Evolutionary conservation across 1,140 invertebrate species (phyloP).

Genomic region (Melitaea cinxia): DNA sequence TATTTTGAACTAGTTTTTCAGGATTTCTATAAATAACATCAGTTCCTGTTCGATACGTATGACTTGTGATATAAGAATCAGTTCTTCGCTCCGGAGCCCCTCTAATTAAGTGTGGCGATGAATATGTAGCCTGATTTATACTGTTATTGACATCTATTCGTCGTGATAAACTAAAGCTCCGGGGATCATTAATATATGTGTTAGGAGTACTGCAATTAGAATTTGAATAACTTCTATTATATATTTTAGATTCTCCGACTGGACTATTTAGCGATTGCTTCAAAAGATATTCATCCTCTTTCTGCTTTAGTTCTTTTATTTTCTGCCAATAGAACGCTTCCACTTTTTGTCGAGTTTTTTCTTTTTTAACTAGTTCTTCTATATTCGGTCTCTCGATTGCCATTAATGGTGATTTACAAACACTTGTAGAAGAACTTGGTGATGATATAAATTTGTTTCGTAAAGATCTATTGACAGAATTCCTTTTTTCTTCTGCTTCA

Average conservation of each 20-base stretch:
- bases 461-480: constrained; percentile 53
- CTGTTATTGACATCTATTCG: constrained; percentile 48
- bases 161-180: constrained; percentile 57
- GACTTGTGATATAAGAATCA: constrained; percentile 58
- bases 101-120: constrained; percentile 51
- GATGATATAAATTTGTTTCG: constrained; percentile 52
- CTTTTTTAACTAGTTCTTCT: constrained; percentile 51
- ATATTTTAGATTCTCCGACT: constrained; percentile 31
- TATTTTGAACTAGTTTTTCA: constrained; percentile 43
- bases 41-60: constrained; percentile 36
- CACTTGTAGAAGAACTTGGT: constrained; percentile 25
- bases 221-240: constrained; percentile 42
- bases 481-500: constrained; percentile 68
- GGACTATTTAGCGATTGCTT: constrained; percentile 58
- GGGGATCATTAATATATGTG: constrained; percentile 49
- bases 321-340: constrained; percentile 84
- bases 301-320: constrained; percentile 82
- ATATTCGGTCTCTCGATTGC: constrained; percentile 34
- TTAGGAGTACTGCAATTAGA: constrained; percentile 60
- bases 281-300: constrained; percentile 80
- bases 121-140: constrained; percentile 47
- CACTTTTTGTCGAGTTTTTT: constrained; percentile 80
- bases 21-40: constrained; percentile 60
- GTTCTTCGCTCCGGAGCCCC: constrained; percentile 60
- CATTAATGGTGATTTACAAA: constrained; percentile 17